Evolutionary conservation across 1,140 invertebrate species (phyloP).

Genomic region (Danaus plexippus): DNA sequence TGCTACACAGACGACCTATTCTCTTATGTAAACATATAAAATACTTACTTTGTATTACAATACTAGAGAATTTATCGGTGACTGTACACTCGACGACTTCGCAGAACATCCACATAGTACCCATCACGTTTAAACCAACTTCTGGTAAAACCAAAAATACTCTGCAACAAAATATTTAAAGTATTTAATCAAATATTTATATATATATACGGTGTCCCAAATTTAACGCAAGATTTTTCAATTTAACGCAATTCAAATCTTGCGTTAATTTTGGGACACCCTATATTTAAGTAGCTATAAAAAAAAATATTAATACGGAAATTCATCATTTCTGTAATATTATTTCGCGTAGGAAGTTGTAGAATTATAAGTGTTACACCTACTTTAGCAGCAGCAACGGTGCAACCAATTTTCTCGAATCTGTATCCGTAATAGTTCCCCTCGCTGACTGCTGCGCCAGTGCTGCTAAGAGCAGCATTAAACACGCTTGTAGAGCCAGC

Average conservation of each 20-base stretch:
- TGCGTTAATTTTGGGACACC: no score
- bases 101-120: slow-evolving; percentile 87
- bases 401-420: slow-evolving; percentile 76
- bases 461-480: slow-evolving; percentile 75
- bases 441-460: slow-evolving; percentile 79
- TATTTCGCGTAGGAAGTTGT: neutral
- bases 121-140: slow-evolving; percentile 82
- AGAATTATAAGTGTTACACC: slow-evolving; percentile 37
- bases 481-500: slow-evolving; percentile 73
- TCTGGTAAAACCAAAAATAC: slow-evolving; percentile 82
- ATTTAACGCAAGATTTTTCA: no score
- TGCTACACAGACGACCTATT: neutral
- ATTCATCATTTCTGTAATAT: no score
- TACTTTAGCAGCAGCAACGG: slow-evolving; percentile 79
- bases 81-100: slow-evolving; percentile 76
- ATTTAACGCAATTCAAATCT: no score
- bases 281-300: no score
- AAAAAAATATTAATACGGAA: no score
- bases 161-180: slow-evolving; percentile 53
- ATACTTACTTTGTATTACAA: slow-evolving; percentile 79
- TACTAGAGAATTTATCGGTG: slow-evolving; percentile 78
- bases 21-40: slow-evolving; percentile 3
- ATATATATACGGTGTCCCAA: no score
- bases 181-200: no score
- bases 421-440: slow-evolving; percentile 80